Base-by-base conservation (phyloP, 2,113 vertebrate species). In the Phyllostomus hastatus region DNA sequence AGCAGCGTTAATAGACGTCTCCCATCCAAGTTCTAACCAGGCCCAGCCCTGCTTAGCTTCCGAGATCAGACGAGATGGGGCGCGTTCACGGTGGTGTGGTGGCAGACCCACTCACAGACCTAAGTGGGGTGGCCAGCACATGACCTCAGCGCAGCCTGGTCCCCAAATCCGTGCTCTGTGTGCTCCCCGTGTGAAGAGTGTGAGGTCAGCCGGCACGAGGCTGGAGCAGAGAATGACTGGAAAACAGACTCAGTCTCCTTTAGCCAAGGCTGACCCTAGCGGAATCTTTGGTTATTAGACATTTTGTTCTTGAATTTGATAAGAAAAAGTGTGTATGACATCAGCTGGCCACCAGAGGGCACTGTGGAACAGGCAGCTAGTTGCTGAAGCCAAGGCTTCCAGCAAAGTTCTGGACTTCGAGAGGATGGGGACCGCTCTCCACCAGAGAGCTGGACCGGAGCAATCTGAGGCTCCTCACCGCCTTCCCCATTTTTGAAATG, bases 321-420 rank as follows among this genome's bases (percentile, higher is more conserved):
- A 91, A 48, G 79, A 76, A 89, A 93, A 92, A 41, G 28, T 5
- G 38, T 35, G 41, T 54, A n/a, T 54, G 41, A 83, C 10, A 50
- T 7, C 6, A 86, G 20, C 2, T 84, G 61, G 76, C 78, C 95
- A 66, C 75, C 15, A 91, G 96, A 95, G 95, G 75, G 83, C 75
- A 66, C 90, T 90, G 41, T 92, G 43, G 82, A 57, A 31, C n/a
- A 90, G 35, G 14, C 8, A 75, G 15, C 19, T n/a, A 33, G 46
- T 78, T 57, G 28, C 33, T 50, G 16, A 43, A 48, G 20, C 35
- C 2, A 15, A 3, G 17, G 35, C 35, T 46, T 76, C 24, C 59
- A 57, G 54, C 54, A 57, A 57, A 57, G 54, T 57, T 57, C 20
- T 83, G 73, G 4, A 64, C 5, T 43, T 61, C 54, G 19, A 5